These are phyloP conservation scores for Zygogramma bicolorata DNA, from an alignment of 2,888 invertebrate genomes.

Conservation along the genomic window DNA sequence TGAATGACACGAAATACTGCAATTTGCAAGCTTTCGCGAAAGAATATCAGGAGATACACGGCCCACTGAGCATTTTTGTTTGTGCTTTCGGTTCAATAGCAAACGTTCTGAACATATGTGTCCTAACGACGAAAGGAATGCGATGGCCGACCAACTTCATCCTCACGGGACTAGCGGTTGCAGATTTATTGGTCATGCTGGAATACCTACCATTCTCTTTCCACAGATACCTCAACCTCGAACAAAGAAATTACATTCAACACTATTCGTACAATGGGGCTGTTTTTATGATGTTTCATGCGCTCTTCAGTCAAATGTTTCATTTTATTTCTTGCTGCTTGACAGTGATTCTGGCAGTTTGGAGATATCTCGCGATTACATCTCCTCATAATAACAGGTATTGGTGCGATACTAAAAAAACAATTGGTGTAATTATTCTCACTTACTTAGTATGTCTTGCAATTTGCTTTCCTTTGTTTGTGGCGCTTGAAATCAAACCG, in stretches of 20 bases:
- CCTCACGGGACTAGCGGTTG: conserved; percentile 89
- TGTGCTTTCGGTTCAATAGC: conserved; percentile 92
- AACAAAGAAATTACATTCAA: conserved; percentile 68
- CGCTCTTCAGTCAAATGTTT: conserved; percentile 88
- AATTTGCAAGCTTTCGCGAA: conserved; percentile 73
- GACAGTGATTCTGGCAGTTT: conserved; percentile 92
- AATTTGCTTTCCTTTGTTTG: conserved; percentile 85
- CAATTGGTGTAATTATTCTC: conserved; percentile 79
- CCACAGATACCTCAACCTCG: conserved; percentile 80
- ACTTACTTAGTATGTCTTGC: conserved; percentile 87
- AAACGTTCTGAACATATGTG: conserved; percentile 92
- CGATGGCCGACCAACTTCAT: conserved; percentile 92
- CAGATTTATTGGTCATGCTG: conserved; percentile 93
- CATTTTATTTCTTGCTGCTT: conserved; percentile 94
- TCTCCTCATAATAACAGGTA: conserved; percentile 83
- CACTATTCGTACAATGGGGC: conserved; percentile 81
- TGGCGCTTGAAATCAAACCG: conserved; percentile 80
- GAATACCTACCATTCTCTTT: conserved; percentile 93
- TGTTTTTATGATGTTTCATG: conserved; percentile 89
- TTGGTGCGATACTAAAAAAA: conserved; percentile 86
- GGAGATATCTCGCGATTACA: conserved; percentile 90
- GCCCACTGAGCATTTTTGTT: conserved; percentile 86
- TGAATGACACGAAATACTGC: conserved; percentile 50
- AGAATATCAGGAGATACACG: conserved; percentile 82
- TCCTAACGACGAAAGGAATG: conserved; percentile 93